Percentiles rank a stretch among this genome's conserved stretches.
Evolutionary conservation across 1,140 invertebrate genomes (phyloP).

Genomic region (Augochlora pura): DNA sequence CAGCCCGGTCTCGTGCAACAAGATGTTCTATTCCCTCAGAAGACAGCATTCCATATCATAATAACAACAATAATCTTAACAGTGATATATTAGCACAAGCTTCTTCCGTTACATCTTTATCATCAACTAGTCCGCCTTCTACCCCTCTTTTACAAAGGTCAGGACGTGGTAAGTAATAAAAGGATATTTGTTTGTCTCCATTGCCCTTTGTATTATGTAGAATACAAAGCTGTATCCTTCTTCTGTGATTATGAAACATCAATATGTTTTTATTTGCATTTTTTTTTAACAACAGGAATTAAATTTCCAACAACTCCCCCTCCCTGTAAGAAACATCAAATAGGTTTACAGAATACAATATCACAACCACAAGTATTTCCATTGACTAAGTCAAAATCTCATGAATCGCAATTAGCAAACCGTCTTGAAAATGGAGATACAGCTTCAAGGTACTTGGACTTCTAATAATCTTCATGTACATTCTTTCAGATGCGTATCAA

Average conservation of each 20-base stretch:
- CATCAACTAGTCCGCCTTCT: constrained; percentile 82
- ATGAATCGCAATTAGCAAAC: constrained; percentile 92
- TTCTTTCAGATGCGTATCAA: constrained; percentile 11
- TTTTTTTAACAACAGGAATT: constrained; percentile 62
- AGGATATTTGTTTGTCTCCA: neutral
- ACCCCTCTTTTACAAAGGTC: constrained; percentile 81
- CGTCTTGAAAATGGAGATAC: constrained; percentile 80
- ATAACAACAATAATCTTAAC: constrained; percentile 75
- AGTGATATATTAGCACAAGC: constrained; percentile 72
- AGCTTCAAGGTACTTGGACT: constrained; percentile 64
- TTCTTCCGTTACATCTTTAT: constrained; percentile 75
- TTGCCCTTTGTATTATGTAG: constrained; percentile 1
- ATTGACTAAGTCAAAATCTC: constrained; percentile 94
- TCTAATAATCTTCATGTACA: constrained; percentile 19
- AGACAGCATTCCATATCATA: constrained; percentile 81
- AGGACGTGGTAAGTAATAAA: constrained; percentile 70
- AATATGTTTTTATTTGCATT: constrained; percentile 1
- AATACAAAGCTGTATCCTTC: neutral
- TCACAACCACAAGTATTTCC: constrained; percentile 83
- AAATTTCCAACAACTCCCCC: constrained; percentile 91
- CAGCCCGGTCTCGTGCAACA: constrained; percentile 78
- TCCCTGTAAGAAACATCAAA: constrained; percentile 86
- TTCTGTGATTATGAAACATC: constrained; percentile 4
- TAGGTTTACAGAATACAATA: constrained; percentile 77
- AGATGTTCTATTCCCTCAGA: constrained; percentile 83